Conservation (phyloP, 1,140 invertebrate genomes). For the Orchesella cincta region DNA sequence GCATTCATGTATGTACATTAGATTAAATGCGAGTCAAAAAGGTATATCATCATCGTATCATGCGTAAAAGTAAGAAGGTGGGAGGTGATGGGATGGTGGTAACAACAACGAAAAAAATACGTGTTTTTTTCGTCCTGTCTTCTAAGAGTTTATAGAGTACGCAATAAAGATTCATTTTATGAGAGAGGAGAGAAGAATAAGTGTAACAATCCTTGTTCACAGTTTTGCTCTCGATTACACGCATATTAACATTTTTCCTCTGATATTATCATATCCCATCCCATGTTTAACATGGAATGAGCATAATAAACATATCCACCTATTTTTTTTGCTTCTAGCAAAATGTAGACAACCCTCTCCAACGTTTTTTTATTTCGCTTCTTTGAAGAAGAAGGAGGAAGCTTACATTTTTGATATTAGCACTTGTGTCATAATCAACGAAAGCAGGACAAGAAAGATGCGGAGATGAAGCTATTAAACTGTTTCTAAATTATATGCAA, state of each 20-base stretch:
- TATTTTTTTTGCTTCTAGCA: neutral
- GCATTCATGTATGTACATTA: neutral
- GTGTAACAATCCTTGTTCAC: conserved; percentile 27
- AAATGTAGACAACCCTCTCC: neutral
- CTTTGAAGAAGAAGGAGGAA: neutral
- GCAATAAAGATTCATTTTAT: neutral
- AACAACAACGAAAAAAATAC: neutral
- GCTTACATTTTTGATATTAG: conserved; percentile 7
- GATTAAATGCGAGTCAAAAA: too few relatives aligned
- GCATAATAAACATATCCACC: neutral
- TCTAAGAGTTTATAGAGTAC: neutral
- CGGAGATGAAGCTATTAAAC: neutral
- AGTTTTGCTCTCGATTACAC: conserved; percentile 27
- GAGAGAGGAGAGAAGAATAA: neutral
- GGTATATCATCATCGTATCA: too few relatives aligned
- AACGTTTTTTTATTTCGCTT: neutral
- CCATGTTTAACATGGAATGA: neutral
- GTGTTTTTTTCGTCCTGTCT: neutral
- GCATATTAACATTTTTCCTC: conserved; percentile 7
- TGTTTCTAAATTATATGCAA: neutral
- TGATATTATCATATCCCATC: neutral
- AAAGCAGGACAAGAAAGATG: neutral
- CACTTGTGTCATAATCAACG: conserved; percentile 22
- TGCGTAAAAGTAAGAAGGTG: neutral
- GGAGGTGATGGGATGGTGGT: neutral